phyloP scores from a whole-genome alignment of 2,797 vertebrate species.

The Peromyscus attwateri region DNA sequence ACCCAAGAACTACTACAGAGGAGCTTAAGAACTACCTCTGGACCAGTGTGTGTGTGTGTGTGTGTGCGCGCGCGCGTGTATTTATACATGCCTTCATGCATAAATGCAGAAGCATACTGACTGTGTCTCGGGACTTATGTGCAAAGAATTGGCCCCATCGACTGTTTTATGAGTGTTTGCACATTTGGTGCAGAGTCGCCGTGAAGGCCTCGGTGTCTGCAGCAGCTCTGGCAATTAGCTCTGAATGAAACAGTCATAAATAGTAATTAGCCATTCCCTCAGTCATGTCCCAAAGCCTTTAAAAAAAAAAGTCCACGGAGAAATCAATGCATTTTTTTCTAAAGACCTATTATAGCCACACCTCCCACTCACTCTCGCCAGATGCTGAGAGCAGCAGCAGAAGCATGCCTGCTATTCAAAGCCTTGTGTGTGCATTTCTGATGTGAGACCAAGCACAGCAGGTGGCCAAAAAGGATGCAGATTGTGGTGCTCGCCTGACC shows the following conservation, averaged over 20 bases:
- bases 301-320: constrained; percentile 74
- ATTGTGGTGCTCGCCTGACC: background rate
- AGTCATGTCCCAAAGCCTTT: constrained; percentile 78
- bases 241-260: constrained; percentile 83
- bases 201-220: constrained; percentile 67
- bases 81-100: background rate
- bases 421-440: background rate
- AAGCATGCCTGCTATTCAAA: background rate
- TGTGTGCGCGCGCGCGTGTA: background rate
- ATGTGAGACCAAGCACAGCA: background rate
- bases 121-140: background rate
- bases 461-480: background rate
- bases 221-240: constrained; percentile 83
- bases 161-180: constrained; percentile 77
- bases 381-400: background rate
- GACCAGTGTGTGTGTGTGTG: background rate
- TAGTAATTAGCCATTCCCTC: constrained; percentile 82
- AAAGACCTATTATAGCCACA: constrained; percentile 34
- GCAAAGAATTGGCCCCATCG: background rate
- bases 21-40: background rate
- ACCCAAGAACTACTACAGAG: background rate
- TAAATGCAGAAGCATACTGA: background rate
- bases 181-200: constrained; percentile 68
- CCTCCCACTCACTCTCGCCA: constrained; percentile 41
- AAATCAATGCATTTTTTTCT: constrained; percentile 80